Percentiles rank a stretch among this genome's conserved stretches.
Evolutionary conservation across 2,797 vertebrate genomes (phyloP).

Genomic region (Phyllotis vaccarum): DNA sequence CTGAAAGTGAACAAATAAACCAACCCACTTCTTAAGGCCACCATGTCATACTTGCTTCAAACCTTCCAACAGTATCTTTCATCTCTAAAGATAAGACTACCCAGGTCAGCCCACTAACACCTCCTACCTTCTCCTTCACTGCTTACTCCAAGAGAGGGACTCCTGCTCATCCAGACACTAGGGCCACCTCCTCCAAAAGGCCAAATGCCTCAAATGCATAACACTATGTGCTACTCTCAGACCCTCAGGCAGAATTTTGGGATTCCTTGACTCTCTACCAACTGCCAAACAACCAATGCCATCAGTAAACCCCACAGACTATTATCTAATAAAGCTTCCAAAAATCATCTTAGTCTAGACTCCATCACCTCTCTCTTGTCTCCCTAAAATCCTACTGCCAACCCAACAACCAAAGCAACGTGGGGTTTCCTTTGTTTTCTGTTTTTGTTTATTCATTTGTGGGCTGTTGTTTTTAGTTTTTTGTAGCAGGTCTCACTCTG

Average conservation of each 20-base stretch:
- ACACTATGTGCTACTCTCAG: not conserved
- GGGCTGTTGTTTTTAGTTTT: not conserved
- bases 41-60: not conserved
- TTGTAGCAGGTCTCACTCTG: not conserved
- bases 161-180: not conserved
- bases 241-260: not conserved
- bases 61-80: not conserved
- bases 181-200: not conserved
- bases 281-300: not conserved
- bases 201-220: not conserved
- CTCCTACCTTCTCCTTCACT: not conserved
- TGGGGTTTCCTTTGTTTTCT: not conserved
- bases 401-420: not conserved
- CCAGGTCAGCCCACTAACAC: not conserved
- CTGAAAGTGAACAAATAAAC: not conserved
- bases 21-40: not conserved
- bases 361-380: not conserved
- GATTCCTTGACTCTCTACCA: not conserved
- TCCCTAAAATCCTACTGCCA: not conserved
- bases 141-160: not conserved
- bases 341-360: not conserved
- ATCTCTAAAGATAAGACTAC: not conserved
- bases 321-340: not conserved
- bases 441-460: not conserved
- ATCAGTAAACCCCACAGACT: constrained; percentile 20